Evolutionary conservation across 1,140 invertebrate genomes (phyloP).

Genomic region (Pteromalus puparum): DNA sequence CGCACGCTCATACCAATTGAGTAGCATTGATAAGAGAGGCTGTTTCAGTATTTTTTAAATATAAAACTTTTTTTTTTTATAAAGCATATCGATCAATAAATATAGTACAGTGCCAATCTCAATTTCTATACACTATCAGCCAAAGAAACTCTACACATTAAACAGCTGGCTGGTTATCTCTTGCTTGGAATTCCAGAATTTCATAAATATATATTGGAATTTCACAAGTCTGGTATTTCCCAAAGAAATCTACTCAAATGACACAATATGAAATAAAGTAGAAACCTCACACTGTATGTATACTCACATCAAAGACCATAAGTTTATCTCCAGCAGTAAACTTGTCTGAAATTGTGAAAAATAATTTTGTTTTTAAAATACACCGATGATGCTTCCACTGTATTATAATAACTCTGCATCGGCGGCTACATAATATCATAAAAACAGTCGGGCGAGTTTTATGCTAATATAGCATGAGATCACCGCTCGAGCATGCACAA

Average conservation of each 20-base stretch:
- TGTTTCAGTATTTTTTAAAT: background rate
- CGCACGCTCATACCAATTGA: background rate
- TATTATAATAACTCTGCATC: background rate
- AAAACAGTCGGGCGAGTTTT: background rate
- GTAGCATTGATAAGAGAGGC: background rate
- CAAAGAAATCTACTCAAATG: background rate
- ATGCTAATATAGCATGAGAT: background rate
- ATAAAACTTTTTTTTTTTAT: no score
- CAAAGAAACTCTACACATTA: background rate
- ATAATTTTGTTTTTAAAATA: background rate
- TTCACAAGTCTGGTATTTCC: background rate
- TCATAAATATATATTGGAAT: conserved; percentile 1
- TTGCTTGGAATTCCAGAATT: background rate
- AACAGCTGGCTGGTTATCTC: background rate
- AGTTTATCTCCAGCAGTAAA: conserved; percentile 69
- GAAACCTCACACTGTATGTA: conserved; percentile 1
- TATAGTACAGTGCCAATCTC: no score
- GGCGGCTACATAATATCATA: background rate
- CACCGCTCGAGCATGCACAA: background rate
- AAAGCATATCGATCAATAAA: no score
- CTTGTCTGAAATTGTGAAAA: conserved; percentile 67
- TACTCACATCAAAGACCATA: conserved; percentile 70
- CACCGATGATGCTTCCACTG: background rate
- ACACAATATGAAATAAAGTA: background rate
- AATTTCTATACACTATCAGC: background rate